Base-by-base conservation (phyloP, 2,113 vertebrate genomes). In the Gallinago media region DNA sequence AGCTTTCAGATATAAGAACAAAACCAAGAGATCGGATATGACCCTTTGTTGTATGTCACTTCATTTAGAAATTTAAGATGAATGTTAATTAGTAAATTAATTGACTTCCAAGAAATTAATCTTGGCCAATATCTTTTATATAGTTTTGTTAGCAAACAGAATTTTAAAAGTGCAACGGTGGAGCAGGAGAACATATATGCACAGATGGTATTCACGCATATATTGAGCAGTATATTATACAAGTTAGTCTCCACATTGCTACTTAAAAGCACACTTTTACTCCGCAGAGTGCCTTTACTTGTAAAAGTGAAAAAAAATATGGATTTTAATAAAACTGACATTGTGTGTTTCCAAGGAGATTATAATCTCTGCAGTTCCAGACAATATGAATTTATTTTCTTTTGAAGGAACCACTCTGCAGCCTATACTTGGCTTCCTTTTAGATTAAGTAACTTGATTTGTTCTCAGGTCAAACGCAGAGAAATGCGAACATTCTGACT, bases 31-130 rank as follows among this genome's bases (percentile, higher is more conserved):
- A 42, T 9, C 77, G 40, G 92, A 93, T 84, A 96, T 95, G 95
- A 94, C 96, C 96, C 94, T 97, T 96, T 94, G 92, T 49, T 78
- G 44, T 56, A 81, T 10, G 78, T 47, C 76, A 92, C 17, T 81
- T 71, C 20, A 19, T 47, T 80, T 1, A 84, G 55, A 90, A 91
- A 36, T 1, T 16, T 52, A 77, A 82, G 12, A 62, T 16, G 20
- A 85, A 75, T 18, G 26, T 56, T 77, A 63, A 38, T 67, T 36
- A 59, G 16, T 32, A 75, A 95, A 55, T 46, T 7, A 50, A 68
- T 74, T 89, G 1, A 32, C 7, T 58, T 70, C 34, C 15, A 70
- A 52, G 15, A 79, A 50, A 70, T 34, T 65, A 0, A 47, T 58
- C 38, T 73, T 54, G 36, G 40, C 15, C 44, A 47, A 15, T 67